Evolutionary conservation across 2,888 invertebrate species (phyloP).

Genomic region (Xylocampa areola): DNA sequence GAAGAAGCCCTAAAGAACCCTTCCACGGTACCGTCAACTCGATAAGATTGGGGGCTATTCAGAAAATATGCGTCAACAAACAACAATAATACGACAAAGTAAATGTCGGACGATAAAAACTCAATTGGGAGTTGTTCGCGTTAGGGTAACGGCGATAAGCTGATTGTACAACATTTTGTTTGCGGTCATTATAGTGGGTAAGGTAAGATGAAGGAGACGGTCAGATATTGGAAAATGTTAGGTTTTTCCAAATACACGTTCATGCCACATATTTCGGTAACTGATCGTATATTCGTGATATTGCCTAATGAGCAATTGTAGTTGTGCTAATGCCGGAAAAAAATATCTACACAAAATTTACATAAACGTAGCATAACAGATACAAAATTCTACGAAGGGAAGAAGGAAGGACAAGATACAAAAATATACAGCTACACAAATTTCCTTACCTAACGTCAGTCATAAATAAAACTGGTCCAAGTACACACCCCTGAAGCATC

Average conservation of each 20-base stretch:
- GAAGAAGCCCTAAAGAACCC: slow-evolving; percentile 65
- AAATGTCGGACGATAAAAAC: slow-evolving; percentile 63
- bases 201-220: slow-evolving; percentile 1
- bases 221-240: not conserved
- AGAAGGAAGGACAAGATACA: slow-evolving; percentile 9
- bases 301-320: not conserved
- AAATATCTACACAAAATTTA: not conserved
- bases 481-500: slow-evolving; percentile 57
- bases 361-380: slow-evolving; percentile 2
- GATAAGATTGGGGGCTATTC: slow-evolving; percentile 65
- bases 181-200: slow-evolving; percentile 31
- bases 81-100: slow-evolving; percentile 67
- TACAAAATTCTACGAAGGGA: slow-evolving; percentile 4
- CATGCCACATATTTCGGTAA: not conserved
- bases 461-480: slow-evolving; percentile 59
- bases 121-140: slow-evolving; percentile 53
- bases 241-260: not conserved
- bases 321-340: not conserved
- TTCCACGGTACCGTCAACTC: slow-evolving; percentile 61
- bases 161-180: slow-evolving; percentile 43
- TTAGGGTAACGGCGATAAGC: slow-evolving; percentile 44
- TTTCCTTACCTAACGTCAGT: slow-evolving; percentile 50
- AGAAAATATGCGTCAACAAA: slow-evolving; percentile 65
- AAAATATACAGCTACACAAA: slow-evolving; percentile 36
- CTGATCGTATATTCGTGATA: not conserved